A percentile compares a stretch with the other conserved stretches of the same genome.
Conservation (phyloP, 2,888 invertebrate species). For the Drosophila quinaria region DNA sequence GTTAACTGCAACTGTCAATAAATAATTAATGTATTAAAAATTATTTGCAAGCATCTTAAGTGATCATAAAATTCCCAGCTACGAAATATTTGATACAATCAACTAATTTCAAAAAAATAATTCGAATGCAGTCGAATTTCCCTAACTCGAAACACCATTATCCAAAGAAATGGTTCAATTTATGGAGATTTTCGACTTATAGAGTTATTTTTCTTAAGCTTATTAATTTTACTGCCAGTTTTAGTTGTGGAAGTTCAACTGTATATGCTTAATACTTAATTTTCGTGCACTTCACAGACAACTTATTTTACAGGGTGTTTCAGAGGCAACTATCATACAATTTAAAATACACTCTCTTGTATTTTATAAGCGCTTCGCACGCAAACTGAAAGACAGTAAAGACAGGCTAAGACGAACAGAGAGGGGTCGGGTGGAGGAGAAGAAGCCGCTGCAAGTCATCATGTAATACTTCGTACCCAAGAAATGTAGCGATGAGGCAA, state of each 20-base stretch:
- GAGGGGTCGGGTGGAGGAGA: not conserved
- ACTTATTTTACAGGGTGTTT: slow-evolving; percentile 24
- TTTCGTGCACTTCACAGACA: not conserved
- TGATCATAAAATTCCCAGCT: not conserved
- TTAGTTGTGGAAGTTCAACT: too few relatives aligned
- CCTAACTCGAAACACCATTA: too few relatives aligned
- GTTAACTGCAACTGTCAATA: not conserved
- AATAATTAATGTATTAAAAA: too few relatives aligned
- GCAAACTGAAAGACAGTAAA: slow-evolving; percentile 44
- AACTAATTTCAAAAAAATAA: too few relatives aligned
- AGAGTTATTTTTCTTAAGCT: too few relatives aligned
- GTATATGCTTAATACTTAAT: too few relatives aligned
- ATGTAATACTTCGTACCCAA: slow-evolving; percentile 62
- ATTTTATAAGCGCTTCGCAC: slow-evolving; percentile 63
- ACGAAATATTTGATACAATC: too few relatives aligned
- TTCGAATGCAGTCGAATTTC: too few relatives aligned
- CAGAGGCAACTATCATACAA: not conserved
- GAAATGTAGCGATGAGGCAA: slow-evolving; percentile 77
- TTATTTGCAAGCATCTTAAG: not conserved
- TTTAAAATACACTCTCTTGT: slow-evolving; percentile 8
- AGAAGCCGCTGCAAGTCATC: slow-evolving; percentile 53
- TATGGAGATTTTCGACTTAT: too few relatives aligned
- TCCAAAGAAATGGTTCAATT: too few relatives aligned
- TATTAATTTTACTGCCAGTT: too few relatives aligned
- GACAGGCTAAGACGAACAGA: not conserved